Base-by-base conservation (phyloP, 2,113 vertebrate species). In the Zosterops hypoxanthus region DNA sequence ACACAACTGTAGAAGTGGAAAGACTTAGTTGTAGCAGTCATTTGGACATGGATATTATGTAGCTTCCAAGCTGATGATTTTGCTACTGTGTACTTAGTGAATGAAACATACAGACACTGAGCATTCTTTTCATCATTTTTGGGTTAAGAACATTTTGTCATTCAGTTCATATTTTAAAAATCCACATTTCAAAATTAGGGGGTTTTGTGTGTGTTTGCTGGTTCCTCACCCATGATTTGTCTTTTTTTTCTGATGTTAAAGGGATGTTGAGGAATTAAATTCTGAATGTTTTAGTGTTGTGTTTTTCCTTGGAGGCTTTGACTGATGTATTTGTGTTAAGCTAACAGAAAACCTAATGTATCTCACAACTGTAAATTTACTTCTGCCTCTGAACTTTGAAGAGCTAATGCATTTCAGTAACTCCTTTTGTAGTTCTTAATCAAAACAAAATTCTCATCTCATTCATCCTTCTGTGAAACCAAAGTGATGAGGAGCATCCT, bases 301-400 rank as follows among this genome's bases (percentile, higher is more conserved):
- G 57, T 6, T 49, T 76, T 56, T 73, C 23, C 71, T 41, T 34
- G 17, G 50, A 86, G n/a, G 31, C 18, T 81, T 90, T 72, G 64
- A 59, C 25, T 81, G 61, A 69, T 61, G 13, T 73, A 19, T 64
- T 71, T 85, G 23, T 76, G 47, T 94, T 88, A 92, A 57, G 11
- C 66, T 64, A 59, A 53, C 16, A 66, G 72, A 86, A 83, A 60
- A 91, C 59, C 39, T 70, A 77, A 70, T 47, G 34, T 69, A 82
- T 42, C 56, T 89, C 52, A 63, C 39, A 88, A 42, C 52, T 68
- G 34, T 76, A 79, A 44, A 52, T 79, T 64, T 89, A 70, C 42
- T 86, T 83, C 86, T 94, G 39, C 20, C 59, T 69, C 55, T 95
- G 68, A 88, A 63, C 55, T 86, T 94, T 69, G 77, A 88, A 79